Evolutionary conservation across 2,888 invertebrate species (phyloP).

Genomic region (Suillia variegata): DNA sequence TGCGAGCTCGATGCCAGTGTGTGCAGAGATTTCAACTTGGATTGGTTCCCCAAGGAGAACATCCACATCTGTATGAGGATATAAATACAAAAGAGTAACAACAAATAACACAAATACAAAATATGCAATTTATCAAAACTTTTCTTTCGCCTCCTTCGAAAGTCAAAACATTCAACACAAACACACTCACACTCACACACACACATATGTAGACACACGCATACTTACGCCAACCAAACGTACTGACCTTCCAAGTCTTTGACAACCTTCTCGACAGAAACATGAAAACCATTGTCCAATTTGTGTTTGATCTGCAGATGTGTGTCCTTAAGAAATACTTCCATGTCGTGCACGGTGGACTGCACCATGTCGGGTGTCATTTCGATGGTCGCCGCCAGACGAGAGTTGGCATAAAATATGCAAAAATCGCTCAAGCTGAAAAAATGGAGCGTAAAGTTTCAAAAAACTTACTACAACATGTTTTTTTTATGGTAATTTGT

Average conservation of each 20-base stretch:
- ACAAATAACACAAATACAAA: not conserved
- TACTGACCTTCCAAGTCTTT: slow-evolving; percentile 70
- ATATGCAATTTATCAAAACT: slow-evolving; percentile 12
- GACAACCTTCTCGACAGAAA: slow-evolving; percentile 67
- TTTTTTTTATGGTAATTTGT: no score
- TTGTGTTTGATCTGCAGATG: slow-evolving; percentile 68
- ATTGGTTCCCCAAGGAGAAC: slow-evolving; percentile 78
- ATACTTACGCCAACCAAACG: slow-evolving; percentile 5
- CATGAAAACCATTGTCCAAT: slow-evolving; percentile 66
- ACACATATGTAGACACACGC: no score
- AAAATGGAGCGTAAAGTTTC: slow-evolving; percentile 15
- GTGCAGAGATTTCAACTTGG: slow-evolving; percentile 72
- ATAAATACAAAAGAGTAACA: slow-evolving; percentile 18
- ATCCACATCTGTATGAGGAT: slow-evolving; percentile 66
- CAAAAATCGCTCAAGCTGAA: slow-evolving; percentile 65
- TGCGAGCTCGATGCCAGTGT: slow-evolving; percentile 78
- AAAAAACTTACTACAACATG: no score
- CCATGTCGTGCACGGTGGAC: slow-evolving; percentile 67
- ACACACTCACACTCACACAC: not conserved
- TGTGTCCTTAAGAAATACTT: slow-evolving; percentile 68
- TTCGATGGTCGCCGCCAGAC: slow-evolving; percentile 65
- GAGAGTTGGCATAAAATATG: slow-evolving; percentile 70
- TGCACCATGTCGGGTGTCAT: slow-evolving; percentile 65
- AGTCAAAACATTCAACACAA: slow-evolving; percentile 11
- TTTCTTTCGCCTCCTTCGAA: slow-evolving; percentile 17